Conservation (phyloP, 2,888 invertebrate species). For the Leptinotarsa haldemani region DNA sequence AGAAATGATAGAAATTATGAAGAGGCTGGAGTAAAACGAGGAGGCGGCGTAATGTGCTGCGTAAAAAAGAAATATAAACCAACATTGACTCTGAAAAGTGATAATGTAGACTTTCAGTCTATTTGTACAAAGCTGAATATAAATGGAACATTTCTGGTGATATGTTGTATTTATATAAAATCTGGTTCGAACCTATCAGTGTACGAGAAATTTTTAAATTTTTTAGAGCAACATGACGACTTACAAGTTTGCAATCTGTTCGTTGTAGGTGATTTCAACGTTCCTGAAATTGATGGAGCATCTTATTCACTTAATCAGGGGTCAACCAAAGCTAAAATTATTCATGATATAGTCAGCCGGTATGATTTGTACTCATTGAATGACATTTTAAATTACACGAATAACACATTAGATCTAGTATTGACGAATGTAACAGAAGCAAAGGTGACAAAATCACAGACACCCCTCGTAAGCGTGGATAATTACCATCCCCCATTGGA, state of each 20-base stretch:
- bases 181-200: not conserved
- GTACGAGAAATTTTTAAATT: not conserved
- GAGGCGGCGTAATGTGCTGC: not conserved
- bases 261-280: no score
- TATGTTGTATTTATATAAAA: not conserved
- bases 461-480: no score
- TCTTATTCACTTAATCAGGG: not conserved
- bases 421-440: constrained; percentile 1
- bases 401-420: not conserved
- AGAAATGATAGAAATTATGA: not conserved
- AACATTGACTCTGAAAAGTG: not conserved
- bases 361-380: not conserved
- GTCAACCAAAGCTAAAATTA: not conserved
- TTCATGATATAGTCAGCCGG: not conserved
- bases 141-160: not conserved
- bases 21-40: not conserved
- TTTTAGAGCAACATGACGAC: no score
- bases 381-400: not conserved
- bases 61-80: not conserved
- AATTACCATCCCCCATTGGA: no score
- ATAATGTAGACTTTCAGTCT: not conserved
- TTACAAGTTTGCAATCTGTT: no score
- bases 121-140: not conserved
- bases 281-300: no score
- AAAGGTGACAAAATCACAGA: not conserved